A percentile compares a stretch with the other conserved stretches of the same genome.
These are phyloP conservation scores for Alces alces DNA, from an alignment of 2,113 vertebrate species.

Conservation along the genomic window DNA sequence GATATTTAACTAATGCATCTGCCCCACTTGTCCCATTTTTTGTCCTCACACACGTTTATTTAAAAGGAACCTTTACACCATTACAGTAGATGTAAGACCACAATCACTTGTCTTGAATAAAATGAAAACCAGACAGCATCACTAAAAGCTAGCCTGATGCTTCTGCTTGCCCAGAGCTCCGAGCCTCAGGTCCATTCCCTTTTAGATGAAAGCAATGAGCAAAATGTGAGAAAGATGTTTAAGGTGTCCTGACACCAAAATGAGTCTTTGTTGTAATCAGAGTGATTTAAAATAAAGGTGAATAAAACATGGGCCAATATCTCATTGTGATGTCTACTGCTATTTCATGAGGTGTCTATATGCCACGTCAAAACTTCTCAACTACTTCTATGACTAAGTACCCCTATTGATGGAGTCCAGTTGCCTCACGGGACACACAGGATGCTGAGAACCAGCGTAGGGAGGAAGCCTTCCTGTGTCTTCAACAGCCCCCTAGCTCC, in stretches of 20 bases:
- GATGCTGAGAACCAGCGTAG: not conserved
- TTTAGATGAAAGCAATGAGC: not conserved
- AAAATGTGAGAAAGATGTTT: not conserved
- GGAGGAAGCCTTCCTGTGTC: not conserved
- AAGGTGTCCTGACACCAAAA: not conserved
- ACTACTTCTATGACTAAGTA: accelerated
- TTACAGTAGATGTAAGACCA: not conserved
- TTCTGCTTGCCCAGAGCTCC: not conserved
- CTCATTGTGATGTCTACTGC: not conserved
- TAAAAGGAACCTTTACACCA: not conserved
- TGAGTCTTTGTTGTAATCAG: not conserved
- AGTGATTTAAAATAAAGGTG: not conserved
- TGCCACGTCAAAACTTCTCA: not conserved
- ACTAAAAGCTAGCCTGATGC: not conserved
- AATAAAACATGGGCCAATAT: not conserved
- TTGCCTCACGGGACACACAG: not conserved
- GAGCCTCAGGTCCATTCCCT: not conserved
- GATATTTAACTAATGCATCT: too few species aligned
- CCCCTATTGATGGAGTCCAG: accelerated
- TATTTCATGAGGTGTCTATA: not conserved
- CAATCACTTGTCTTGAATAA: not conserved
- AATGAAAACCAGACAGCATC: not conserved
- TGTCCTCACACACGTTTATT: not conserved
- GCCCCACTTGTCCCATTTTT: not conserved
- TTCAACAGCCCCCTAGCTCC: accelerated